These are phyloP conservation scores for Caenorhabditis sp. DNA, from an alignment of 2,888 invertebrate genomes.

Conservation along the genomic window DNA sequence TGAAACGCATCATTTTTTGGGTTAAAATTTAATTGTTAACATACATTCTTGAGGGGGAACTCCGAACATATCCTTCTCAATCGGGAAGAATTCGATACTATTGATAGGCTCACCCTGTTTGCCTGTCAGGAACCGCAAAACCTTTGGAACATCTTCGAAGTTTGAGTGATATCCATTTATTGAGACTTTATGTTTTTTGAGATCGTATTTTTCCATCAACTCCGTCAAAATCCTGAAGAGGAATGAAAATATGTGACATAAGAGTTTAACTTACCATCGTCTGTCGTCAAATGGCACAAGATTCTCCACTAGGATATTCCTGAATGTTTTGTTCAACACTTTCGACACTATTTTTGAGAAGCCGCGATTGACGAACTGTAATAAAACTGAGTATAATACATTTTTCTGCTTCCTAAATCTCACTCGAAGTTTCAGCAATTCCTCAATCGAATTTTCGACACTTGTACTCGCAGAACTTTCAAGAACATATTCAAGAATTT, in stretches of 20 bases:
- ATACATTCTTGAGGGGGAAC: constrained; percentile 21
- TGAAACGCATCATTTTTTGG: not conserved
- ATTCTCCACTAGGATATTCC: constrained; percentile 6
- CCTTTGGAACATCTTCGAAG: not conserved
- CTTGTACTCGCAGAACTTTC: not conserved
- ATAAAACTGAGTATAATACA: constrained; percentile 5
- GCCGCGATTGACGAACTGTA: not conserved
- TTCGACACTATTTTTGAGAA: not conserved
- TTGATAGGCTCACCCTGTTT: not conserved
- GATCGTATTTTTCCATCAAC: constrained; percentile 7
- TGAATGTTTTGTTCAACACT: not conserved
- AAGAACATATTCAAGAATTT: not conserved
- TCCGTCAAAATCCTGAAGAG: constrained; percentile 12
- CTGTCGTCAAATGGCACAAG: constrained; percentile 5
- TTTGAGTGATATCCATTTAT: constrained; percentile 11
- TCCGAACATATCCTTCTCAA: constrained; percentile 12
- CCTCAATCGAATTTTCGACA: not conserved
- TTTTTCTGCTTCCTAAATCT: not conserved
- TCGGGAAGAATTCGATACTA: constrained; percentile 14
- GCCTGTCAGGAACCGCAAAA: not conserved
- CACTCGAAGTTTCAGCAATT: not conserved
- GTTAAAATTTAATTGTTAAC: too few species aligned
- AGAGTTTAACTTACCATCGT: constrained; percentile 4
- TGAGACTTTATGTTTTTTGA: constrained; percentile 5
- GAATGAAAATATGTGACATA: not conserved